Evolutionary conservation across 2,797 vertebrate species (phyloP).

Genomic region (Malacoctenus gilli): DNA sequence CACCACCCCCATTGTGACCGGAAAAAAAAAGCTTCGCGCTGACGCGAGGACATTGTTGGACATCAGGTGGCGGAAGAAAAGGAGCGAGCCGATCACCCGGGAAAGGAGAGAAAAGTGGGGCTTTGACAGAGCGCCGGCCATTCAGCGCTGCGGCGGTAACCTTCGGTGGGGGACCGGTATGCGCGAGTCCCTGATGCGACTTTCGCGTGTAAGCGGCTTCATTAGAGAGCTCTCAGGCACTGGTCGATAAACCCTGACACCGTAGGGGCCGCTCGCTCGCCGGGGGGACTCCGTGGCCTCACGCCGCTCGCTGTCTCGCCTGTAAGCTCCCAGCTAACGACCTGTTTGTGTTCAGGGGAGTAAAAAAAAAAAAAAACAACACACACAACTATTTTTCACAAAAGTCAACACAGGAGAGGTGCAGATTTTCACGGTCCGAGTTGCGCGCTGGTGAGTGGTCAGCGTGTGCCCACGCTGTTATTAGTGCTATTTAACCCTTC

Average conservation of each 20-base stretch:
- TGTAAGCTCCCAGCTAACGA: slow-evolving; percentile 1
- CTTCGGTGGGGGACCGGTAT: too few species aligned
- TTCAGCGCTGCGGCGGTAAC: slow-evolving; percentile 8
- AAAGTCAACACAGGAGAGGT: too few species aligned
- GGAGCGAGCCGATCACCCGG: too few species aligned
- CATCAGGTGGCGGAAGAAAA: background rate
- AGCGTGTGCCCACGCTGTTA: too few species aligned
- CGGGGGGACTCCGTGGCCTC: background rate
- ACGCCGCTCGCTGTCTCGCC: slow-evolving; percentile 25
- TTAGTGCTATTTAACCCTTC: too few species aligned
- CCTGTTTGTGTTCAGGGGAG: slow-evolving; percentile 23
- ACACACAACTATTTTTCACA: too few species aligned
- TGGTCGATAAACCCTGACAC: slow-evolving; percentile 20
- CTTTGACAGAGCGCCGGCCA: background rate
- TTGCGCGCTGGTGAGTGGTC: too few species aligned
- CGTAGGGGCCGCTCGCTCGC: background rate
- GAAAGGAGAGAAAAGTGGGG: too few species aligned
- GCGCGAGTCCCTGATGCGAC: slow-evolving; percentile 13
- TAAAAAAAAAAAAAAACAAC: background rate
- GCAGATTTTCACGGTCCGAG: too few species aligned
- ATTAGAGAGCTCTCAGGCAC: slow-evolving; percentile 12
- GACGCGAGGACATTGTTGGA: background rate
- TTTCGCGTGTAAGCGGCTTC: slow-evolving; percentile 20
- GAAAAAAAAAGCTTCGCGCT: too few species aligned
- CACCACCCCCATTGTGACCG: too few species aligned